Evolutionary conservation across 1,140 invertebrate species (phyloP), one percentile per base, ranked within the genome.

Genomic region (Ips typographus): DNA sequence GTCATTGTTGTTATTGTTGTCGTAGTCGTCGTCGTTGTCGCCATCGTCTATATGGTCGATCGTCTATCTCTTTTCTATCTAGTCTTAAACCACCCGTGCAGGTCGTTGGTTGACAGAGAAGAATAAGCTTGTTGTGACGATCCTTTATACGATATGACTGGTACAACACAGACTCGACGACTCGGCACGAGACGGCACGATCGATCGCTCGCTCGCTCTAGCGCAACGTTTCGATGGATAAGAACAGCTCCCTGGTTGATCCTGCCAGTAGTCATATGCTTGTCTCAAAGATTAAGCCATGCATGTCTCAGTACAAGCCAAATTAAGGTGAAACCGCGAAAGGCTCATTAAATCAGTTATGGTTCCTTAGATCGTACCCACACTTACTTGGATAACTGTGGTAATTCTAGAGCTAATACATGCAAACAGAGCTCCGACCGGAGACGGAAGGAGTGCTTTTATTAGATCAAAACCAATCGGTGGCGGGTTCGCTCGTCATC

Each of bases 361-460:
- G 77, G 84, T 90, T 89, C 82, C 79, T 86, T 88, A 82, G 87
- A 89, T 88, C 79, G 83, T 87, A 85, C 77, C 76, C 82, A 83
- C 81, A 81, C 80, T 85, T 91, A 91, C 88, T 87, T 91, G 90
- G 90, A 93, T 92, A 93, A 92, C 90, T 89, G 90, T 90, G 88
- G 89, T 86, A 90, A 91, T 89, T 90, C 88, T 90, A 90, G 89
- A 91, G 89, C 88, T 90, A 90, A 91, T 90, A 90, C 89, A 88
- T 90, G 89, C 88, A 86, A 84, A 85, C 82, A 84, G 83, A 86
- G 83, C 84, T 83, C 85, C 83, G 83, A 86, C 85, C 85, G 84
- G 83, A 82, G 82, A 84, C 83, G 84, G 85, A 81, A 89, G 84
- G 86, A 83, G 85, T 83, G 87, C 85, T 86, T 89, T 90, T 88